phyloP scores from a whole-genome alignment of 2,113 vertebrate species.

The Pantherophis guttatus region DNA sequence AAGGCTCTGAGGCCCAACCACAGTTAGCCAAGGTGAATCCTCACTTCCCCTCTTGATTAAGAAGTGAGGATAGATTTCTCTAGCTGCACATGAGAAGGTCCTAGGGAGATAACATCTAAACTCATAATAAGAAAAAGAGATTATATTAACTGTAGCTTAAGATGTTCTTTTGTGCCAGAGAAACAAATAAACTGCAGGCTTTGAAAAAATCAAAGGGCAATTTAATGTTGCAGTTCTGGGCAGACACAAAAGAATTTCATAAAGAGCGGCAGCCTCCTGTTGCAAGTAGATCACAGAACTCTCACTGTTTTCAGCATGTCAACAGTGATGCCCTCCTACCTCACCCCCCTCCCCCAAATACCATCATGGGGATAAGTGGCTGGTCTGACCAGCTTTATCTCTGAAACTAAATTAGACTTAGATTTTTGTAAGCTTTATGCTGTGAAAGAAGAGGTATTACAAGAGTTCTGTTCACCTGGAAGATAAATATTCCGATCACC shows the following conservation, averaged over 20 bases:
- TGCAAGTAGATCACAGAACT: conserved; percentile 54
- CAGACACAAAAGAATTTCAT: conserved; percentile 41
- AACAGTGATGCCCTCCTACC: conserved; percentile 24
- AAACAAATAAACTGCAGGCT: conserved; percentile 65
- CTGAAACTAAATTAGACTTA: conserved; percentile 27
- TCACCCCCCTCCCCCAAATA: conserved; percentile 6
- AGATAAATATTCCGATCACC: neutral
- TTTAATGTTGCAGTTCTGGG: conserved; percentile 49
- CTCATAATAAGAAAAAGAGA: conserved; percentile 58
- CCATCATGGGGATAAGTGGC: conserved; percentile 22
- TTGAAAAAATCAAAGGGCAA: conserved; percentile 65
- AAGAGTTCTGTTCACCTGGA: neutral
- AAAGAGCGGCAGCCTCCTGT: conserved; percentile 31
- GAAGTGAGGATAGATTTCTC: conserved; percentile 56
- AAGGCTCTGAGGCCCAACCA: conserved; percentile 36
- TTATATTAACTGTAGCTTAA: conserved; percentile 62
- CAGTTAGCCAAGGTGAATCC: conserved; percentile 64
- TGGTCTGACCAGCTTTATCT: conserved; percentile 20
- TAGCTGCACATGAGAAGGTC: conserved; percentile 28
- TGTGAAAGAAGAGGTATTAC: neutral
- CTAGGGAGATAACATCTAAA: conserved; percentile 52
- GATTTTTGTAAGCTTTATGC: neutral
- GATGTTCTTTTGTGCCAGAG: conserved; percentile 54
- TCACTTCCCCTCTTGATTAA: conserved; percentile 43
- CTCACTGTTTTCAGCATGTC: conserved; percentile 24